Evolutionary conservation across 2,888 invertebrate genomes (phyloP).

Genomic region (Ectropis crepuscularia): DNA sequence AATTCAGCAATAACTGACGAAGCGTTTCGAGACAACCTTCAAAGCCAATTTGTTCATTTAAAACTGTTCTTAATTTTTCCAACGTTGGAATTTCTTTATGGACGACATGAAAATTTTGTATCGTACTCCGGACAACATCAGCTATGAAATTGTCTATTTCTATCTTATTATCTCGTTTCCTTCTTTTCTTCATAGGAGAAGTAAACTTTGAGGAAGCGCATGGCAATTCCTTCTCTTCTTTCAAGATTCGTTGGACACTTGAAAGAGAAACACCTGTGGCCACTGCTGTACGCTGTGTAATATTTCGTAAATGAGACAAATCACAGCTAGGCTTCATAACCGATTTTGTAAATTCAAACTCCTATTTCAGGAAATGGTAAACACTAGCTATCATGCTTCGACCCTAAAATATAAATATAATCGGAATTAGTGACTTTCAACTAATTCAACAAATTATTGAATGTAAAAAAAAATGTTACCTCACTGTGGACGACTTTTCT

Average conservation of each 20-base stretch:
- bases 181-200: constrained; percentile 25
- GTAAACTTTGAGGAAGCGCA: constrained; percentile 8
- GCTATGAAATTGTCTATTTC: constrained; percentile 30
- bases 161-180: constrained; percentile 21
- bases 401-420: constrained; percentile 36
- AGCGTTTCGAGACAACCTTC: constrained; percentile 12
- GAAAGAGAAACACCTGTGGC: constrained; percentile 11
- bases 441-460: constrained; percentile 8
- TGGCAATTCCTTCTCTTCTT: constrained; percentile 35
- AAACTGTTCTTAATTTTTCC: constrained; percentile 20
- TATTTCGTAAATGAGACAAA: constrained; percentile 34
- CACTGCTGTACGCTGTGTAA: constrained; percentile 4
- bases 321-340: constrained; percentile 31
- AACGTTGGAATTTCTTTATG: constrained; percentile 27
- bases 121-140: constrained; percentile 31
- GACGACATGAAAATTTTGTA: constrained; percentile 28
- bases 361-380: constrained; percentile 35
- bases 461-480: constrained; percentile 12
- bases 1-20: constrained; percentile 20
- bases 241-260: constrained; percentile 36
- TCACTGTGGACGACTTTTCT: constrained; percentile 25
- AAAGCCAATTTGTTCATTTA: constrained; percentile 17
- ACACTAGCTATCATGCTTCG: constrained; percentile 38
- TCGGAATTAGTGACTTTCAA: constrained; percentile 10
- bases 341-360: constrained; percentile 33